Conservation (phyloP, 2,888 invertebrate genomes). For the Habrosyne pyritoides region DNA sequence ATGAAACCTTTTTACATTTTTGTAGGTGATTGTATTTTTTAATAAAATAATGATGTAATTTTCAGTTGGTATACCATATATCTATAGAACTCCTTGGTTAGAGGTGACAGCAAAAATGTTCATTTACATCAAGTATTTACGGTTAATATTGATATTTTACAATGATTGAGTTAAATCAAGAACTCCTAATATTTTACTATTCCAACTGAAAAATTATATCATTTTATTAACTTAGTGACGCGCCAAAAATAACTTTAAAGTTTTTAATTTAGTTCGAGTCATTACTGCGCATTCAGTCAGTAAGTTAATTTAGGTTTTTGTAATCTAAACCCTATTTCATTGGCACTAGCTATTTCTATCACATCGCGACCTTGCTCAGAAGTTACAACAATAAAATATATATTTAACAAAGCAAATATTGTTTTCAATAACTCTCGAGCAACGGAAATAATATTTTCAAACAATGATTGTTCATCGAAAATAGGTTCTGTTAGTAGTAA, state of each 20-base stretch:
- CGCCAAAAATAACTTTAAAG: not conserved
- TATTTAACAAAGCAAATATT: slow-evolving; percentile 7
- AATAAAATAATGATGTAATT: not conserved
- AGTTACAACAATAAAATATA: slow-evolving; percentile 27
- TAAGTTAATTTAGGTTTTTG: not conserved
- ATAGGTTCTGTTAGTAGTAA: too few species aligned
- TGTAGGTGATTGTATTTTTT: not conserved
- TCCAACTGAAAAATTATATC: not conserved
- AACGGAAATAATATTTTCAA: too few species aligned
- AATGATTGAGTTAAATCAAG: too few species aligned
- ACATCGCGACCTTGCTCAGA: slow-evolving; percentile 67
- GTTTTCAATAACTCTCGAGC: slow-evolving; percentile 14
- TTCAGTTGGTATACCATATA: too few species aligned
- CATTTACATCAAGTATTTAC: too few species aligned
- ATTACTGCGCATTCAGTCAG: not conserved
- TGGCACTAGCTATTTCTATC: slow-evolving; percentile 79
- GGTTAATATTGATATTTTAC: too few species aligned
- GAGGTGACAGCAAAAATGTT: too few species aligned
- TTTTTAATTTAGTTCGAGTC: too few species aligned
- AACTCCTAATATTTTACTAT: too few species aligned
- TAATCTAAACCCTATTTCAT: slow-evolving; percentile 38
- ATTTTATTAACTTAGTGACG: not conserved
- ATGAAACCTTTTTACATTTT: slow-evolving; percentile 15
- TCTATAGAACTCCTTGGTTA: too few species aligned
- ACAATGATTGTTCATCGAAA: too few species aligned